Evolutionary conservation across 2,888 invertebrate genomes (phyloP).

Genomic region (Micoletzkya japonica): DNA sequence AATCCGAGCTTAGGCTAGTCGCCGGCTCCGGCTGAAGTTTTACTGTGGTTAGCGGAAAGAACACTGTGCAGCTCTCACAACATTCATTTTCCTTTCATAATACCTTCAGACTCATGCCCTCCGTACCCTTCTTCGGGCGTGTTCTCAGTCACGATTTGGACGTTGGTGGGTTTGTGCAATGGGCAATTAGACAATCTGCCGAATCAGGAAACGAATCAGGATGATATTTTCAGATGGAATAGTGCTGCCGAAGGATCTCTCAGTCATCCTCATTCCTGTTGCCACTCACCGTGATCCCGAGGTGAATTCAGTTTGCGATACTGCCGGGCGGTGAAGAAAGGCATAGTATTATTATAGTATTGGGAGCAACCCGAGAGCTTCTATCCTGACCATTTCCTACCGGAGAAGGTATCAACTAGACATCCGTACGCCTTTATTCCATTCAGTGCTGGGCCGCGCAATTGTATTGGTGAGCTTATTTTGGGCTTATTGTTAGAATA

Average conservation of each 20-base stretch:
- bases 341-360: conserved; percentile 30
- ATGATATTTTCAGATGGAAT: conserved; percentile 35
- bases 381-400: conserved; percentile 65
- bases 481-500: conserved; percentile 51
- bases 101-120: conserved; percentile 32
- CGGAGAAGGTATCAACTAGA: conserved; percentile 61
- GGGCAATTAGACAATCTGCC: not conserved
- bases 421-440: conserved; percentile 67
- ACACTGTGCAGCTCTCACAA: no score
- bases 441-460: conserved; percentile 67
- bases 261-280: conserved; percentile 38
- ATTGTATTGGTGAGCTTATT: conserved; percentile 65
- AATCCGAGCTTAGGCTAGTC: no score
- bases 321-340: not conserved
- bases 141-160: conserved; percentile 38
- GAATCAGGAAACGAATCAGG: not conserved
- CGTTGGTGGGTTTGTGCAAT: conserved; percentile 32
- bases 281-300: conserved; percentile 42
- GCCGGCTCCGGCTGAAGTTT: no score
- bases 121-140: conserved; percentile 44
- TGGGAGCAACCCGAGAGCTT: conserved; percentile 64
- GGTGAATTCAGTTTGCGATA: conserved; percentile 5
- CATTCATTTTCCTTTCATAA: no score
- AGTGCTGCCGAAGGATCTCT: conserved; percentile 38
- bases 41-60: no score